Conservation (phyloP, 2,797 vertebrate species). For the Enteromius paludinosus region DNA sequence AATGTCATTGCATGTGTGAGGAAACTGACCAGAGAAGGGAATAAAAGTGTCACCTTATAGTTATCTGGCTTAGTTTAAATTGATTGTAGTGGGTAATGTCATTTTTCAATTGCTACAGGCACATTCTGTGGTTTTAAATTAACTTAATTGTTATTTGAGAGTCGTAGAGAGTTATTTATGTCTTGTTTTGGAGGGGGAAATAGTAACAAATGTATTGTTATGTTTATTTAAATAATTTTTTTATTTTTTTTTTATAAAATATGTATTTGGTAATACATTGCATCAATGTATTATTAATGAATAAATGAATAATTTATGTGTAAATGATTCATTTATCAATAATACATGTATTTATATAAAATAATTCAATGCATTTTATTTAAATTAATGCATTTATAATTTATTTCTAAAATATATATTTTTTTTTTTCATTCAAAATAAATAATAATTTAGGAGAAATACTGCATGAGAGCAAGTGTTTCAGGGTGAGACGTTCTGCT, state of each 20-base stretch:
- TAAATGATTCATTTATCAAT: neutral
- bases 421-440: neutral
- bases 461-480: conserved; percentile 8
- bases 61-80: neutral
- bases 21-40: conserved; percentile 18
- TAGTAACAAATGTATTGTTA: neutral
- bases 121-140: neutral
- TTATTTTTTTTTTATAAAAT: neutral
- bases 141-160: neutral
- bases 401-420: neutral
- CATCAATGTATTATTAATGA: neutral
- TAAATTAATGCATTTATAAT: neutral
- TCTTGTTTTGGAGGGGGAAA: neutral
- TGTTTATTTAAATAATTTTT: neutral
- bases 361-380: neutral
- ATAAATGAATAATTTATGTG: neutral
- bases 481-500: neutral
- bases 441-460: neutral
- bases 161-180: neutral
- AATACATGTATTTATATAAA: neutral
- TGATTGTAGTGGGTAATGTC: neutral
- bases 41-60: neutral
- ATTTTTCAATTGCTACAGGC: neutral
- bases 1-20: conserved; percentile 72
- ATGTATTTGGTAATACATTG: neutral